Evolutionary conservation across 2,888 invertebrate species (phyloP).

Genomic region (Pocota personata): DNA sequence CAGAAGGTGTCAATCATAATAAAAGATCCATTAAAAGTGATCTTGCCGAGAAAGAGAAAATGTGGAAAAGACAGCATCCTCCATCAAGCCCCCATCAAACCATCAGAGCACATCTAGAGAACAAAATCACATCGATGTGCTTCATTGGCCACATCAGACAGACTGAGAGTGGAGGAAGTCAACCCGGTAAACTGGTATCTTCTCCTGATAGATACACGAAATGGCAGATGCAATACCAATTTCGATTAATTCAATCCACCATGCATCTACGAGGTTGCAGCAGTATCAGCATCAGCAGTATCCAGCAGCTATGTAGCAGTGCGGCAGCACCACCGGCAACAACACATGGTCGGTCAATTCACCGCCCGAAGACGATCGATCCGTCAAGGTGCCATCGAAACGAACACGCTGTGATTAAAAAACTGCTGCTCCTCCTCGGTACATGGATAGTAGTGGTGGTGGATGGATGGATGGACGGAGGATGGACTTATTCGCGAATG

Average conservation of each 20-base stretch:
- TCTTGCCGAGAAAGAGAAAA: constrained; percentile 29
- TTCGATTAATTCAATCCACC: constrained; percentile 73
- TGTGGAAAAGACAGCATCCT: constrained; percentile 49
- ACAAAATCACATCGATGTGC: constrained; percentile 68
- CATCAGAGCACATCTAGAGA: constrained; percentile 60
- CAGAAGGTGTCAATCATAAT: constrained; percentile 75
- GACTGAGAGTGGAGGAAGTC: constrained; percentile 28
- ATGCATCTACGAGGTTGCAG: constrained; percentile 47
- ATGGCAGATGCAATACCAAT: constrained; percentile 74
- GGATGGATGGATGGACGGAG: constrained; percentile 58
- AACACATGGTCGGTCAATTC: constrained; percentile 72
- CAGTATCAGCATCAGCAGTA: constrained; percentile 13
- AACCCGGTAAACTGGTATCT: constrained; percentile 42
- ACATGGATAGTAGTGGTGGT: neutral
- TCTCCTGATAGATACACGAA: constrained; percentile 70
- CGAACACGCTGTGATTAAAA: constrained; percentile 76
- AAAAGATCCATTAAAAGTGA: constrained; percentile 71
- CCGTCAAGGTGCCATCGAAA: constrained; percentile 76
- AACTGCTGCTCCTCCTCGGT: constrained; percentile 69
- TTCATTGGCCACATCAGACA: constrained; percentile 64
- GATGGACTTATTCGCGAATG: constrained; percentile 70
- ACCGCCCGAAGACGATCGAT: constrained; percentile 73
- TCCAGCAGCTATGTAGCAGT: constrained; percentile 29
- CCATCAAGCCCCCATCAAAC: constrained; percentile 68
- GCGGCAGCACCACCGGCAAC: constrained; percentile 23